Conservation (phyloP, 2,888 invertebrate species). For the Cheilosia vernalis region DNA sequence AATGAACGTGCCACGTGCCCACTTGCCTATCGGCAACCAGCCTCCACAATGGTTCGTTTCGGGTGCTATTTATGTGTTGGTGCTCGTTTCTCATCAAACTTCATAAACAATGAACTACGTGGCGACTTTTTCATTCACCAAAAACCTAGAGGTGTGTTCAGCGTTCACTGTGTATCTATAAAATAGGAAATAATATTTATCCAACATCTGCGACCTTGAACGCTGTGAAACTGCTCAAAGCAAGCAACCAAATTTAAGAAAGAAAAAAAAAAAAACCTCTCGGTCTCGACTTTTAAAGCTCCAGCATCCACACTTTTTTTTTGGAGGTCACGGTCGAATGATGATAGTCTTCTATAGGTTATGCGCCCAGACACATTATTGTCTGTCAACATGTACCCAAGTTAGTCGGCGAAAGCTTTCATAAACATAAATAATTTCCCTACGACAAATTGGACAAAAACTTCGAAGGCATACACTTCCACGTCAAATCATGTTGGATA, state of each 20-base stretch:
- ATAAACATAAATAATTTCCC: not conserved
- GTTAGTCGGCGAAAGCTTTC: conserved; percentile 18
- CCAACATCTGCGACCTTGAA: conserved; percentile 30
- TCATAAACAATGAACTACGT: conserved; percentile 8
- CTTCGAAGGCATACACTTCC: not conserved
- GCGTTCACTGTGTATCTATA: not conserved
- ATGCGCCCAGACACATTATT: conserved; percentile 27
- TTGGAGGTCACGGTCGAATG: conserved; percentile 53
- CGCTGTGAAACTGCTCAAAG: conserved; percentile 20
- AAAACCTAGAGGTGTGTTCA: not conserved
- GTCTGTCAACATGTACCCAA: conserved; percentile 55
- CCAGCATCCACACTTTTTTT: conserved; percentile 6
- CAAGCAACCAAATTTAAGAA: conserved; percentile 27
- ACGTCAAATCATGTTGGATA: too few relatives aligned
- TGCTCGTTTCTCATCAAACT: conserved; percentile 46
- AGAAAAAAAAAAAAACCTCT: conserved; percentile 26
- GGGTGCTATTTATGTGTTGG: conserved; percentile 20
- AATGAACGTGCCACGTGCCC: conserved; percentile 33
- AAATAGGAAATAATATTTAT: not conserved
- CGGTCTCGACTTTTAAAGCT: conserved; percentile 41
- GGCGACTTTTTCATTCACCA: not conserved
- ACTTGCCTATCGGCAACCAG: not conserved
- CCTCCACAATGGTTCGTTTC: conserved; percentile 9
- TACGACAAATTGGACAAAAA: not conserved
- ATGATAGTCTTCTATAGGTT: not conserved